These are phyloP conservation scores for Odiellus spinosus DNA, from an alignment of 2,888 invertebrate species.

Conservation along the genomic window DNA sequence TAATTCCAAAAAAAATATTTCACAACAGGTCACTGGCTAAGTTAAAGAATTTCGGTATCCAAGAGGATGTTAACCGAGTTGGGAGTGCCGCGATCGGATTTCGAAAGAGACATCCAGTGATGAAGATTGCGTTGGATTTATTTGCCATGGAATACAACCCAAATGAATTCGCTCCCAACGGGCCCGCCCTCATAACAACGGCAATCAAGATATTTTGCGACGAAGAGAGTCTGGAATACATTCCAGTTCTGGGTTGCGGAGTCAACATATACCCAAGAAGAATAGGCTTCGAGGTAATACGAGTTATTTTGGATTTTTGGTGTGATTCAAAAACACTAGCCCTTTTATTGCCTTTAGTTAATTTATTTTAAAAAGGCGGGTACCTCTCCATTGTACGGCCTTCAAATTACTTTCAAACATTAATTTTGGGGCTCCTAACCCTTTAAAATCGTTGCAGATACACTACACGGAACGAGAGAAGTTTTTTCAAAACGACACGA, in stretches of 20 bases:
- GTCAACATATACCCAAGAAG: slow-evolving; percentile 46
- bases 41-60: slow-evolving; percentile 45
- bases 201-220: slow-evolving; percentile 14
- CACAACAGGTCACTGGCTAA: slow-evolving; percentile 41
- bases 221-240: slow-evolving; percentile 20
- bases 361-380: too few relatives aligned
- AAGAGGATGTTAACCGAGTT: slow-evolving; percentile 41
- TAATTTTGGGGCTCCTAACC: too few relatives aligned
- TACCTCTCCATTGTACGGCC: too few relatives aligned
- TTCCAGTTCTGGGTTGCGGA: slow-evolving; percentile 42
- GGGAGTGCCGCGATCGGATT: slow-evolving; percentile 53
- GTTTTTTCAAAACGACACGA: too few relatives aligned
- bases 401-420: too few relatives aligned
- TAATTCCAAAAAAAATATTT: too few relatives aligned
- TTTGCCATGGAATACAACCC: slow-evolving; percentile 15
- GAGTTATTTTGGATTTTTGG: too few relatives aligned
- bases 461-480: too few relatives aligned
- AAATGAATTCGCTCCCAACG: slow-evolving; percentile 15
- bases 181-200: slow-evolving; percentile 15
- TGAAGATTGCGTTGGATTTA: slow-evolving; percentile 28
- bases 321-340: too few relatives aligned
- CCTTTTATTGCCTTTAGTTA: too few relatives aligned
- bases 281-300: slow-evolving; percentile 42
- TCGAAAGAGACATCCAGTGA: slow-evolving; percentile 35
- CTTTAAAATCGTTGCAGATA: too few relatives aligned